Conservation (phyloP, 2,113 vertebrate genomes). For the Phyllostomus hastatus region DNA sequence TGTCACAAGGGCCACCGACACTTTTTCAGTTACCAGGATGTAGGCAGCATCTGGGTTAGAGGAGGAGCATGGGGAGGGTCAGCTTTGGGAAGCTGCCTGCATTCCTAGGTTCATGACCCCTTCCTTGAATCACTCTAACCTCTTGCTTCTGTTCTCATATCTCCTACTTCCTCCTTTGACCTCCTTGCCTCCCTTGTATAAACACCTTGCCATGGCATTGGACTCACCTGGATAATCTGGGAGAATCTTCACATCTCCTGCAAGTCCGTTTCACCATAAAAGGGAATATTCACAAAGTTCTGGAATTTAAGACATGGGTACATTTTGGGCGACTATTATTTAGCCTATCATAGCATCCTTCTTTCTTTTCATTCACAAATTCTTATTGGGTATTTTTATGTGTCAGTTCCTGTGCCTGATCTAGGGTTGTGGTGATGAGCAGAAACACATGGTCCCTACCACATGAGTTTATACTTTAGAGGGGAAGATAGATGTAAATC, state of each 20-base stretch:
- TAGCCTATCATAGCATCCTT: background rate
- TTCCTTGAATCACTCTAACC: background rate
- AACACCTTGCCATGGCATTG: background rate
- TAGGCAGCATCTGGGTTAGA: background rate
- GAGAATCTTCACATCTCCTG: background rate
- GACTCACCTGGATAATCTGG: background rate
- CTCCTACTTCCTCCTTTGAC: background rate
- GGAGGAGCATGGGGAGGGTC: fast-evolving
- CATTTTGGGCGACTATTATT: background rate
- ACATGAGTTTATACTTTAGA: background rate
- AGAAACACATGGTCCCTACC: background rate
- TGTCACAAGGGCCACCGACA: background rate
- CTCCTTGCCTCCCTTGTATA: background rate
- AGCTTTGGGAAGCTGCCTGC: background rate
- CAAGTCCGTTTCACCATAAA: background rate
- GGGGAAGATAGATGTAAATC: background rate
- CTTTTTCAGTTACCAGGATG: background rate
- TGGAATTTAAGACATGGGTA: background rate
- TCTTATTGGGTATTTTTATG: background rate
- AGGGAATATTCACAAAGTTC: background rate
- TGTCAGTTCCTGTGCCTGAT: too few relatives aligned
- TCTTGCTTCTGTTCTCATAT: background rate
- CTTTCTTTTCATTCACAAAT: background rate
- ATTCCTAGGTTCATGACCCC: background rate
- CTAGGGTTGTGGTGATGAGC: background rate